Evolutionary conservation across 2,113 vertebrate species (phyloP).

Genomic region (Oreochromis aureus): DNA sequence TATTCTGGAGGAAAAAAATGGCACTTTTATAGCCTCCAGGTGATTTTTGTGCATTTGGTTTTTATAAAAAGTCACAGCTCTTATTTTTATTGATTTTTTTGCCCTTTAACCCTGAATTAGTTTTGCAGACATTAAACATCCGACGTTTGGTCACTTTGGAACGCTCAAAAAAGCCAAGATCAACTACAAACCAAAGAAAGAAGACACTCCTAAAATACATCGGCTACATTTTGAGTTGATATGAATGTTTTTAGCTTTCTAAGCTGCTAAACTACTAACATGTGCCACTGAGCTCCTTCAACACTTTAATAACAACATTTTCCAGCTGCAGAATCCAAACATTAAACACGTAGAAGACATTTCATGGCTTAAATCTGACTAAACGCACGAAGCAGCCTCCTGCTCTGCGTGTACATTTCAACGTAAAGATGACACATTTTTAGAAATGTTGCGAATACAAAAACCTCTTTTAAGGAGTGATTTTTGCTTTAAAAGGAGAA

Average conservation of each 20-base stretch:
- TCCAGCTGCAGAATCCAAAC: background rate
- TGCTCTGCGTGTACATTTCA: background rate
- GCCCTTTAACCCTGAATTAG: background rate
- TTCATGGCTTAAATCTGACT: background rate
- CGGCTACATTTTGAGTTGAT: background rate
- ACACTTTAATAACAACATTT: background rate
- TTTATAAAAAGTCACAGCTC: background rate
- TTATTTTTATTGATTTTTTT: background rate
- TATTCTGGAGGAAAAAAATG: background rate
- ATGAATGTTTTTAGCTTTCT: background rate
- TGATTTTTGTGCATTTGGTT: background rate
- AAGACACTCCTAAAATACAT: background rate
- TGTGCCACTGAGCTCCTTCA: slow-evolving; percentile 14
- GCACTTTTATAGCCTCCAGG: background rate
- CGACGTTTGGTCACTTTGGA: slow-evolving; percentile 27
- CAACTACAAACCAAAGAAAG: background rate
- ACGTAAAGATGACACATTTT: background rate
- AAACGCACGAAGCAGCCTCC: background rate
- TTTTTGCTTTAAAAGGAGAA: background rate
- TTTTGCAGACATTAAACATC: background rate
- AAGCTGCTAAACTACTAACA: background rate
- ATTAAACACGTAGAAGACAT: background rate
- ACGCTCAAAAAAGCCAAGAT: slow-evolving; percentile 26
- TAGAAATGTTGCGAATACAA: background rate
- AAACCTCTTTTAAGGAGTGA: background rate